These are phyloP conservation scores for Spilosoma lubricipeda DNA, from an alignment of 2,888 invertebrate species.

Conservation along the genomic window DNA sequence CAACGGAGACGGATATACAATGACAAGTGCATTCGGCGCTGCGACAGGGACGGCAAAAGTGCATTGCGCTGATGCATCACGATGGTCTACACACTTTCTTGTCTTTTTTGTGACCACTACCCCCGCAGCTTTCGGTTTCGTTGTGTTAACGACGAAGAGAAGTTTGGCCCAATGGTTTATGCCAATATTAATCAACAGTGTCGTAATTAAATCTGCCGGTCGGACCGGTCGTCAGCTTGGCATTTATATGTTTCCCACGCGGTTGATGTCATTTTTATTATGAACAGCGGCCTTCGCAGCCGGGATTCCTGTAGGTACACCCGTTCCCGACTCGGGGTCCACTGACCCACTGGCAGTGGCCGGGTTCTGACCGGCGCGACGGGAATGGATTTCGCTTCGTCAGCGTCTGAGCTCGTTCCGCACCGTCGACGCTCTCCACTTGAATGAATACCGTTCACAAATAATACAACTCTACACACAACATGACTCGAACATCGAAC, in stretches of 20 bases:
- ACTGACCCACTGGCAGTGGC: constrained; percentile 77
- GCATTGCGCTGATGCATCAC: constrained; percentile 83
- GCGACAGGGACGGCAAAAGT: constrained; percentile 70
- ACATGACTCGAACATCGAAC: constrained; percentile 47
- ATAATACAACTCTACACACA: constrained; percentile 45
- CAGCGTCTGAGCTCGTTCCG: constrained; percentile 65
- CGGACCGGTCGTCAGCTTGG: constrained; percentile 76
- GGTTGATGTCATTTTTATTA: constrained; percentile 84
- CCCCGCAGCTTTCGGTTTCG: constrained; percentile 76
- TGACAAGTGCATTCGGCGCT: constrained; percentile 68
- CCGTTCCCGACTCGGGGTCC: constrained; percentile 64
- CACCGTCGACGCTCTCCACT: constrained; percentile 54
- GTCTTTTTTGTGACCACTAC: constrained; percentile 73
- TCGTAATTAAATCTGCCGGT: constrained; percentile 79
- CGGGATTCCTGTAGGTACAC: constrained; percentile 62
- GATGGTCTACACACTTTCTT: constrained; percentile 72
- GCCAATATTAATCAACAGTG: constrained; percentile 73
- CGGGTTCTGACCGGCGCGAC: constrained; percentile 58
- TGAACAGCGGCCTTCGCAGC: constrained; percentile 72
- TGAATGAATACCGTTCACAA: constrained; percentile 66
- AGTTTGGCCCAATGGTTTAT: constrained; percentile 68
- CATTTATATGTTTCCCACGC: constrained; percentile 83
- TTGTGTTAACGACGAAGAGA: constrained; percentile 61
- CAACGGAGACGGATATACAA: constrained; percentile 55
- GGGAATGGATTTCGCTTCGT: constrained; percentile 74